Evolutionary conservation across 1,140 invertebrate species (phyloP), one percentile per base, ranked within the genome.

Genomic region (Tetramorium parvispinum): DNA sequence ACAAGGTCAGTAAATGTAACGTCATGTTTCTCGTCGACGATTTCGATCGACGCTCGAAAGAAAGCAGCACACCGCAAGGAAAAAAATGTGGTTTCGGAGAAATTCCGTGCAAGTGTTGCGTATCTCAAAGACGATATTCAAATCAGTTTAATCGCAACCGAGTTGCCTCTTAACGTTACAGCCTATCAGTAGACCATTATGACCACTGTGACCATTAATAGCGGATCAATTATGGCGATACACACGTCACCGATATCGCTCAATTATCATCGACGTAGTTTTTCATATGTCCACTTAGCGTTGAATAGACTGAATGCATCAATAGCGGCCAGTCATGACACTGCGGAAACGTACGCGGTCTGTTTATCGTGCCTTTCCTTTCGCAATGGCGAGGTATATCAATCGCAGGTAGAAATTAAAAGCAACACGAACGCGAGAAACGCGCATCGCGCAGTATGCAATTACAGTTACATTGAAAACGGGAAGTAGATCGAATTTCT

Each of bases 401-500:
- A 83, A 83, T 83, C 49, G 79, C 24, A 32, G 37, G 24, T 59
- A 49, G 68, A 83, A 55, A 83, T 83, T 83, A 83, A 83, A 82
- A 55, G 79, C 77, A 77, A 75, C 37, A 77, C 75, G 77, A 65
- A 53, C 59, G 77, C 77, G 32, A 55, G 51, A 55, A 51, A 78
- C 66, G 79, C 40, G 46, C 66, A 71, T 73, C 66, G 66, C 51
- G 65, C 66, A 82, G 43, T 57, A 24, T 75, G 68, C 79, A 83
- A 75, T 83, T 83, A 83, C 79, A 75, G 79, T 57, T 75, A 83
- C 79, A 75, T 83, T 59, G 55, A 59, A 83, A 83, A 83, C 53
- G 79, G 79, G 68, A 82, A 73, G 79, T 83, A 21, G 79, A 83
- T 83, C 78, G 49, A 68, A 81, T 83, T 83, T 83, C 68, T 75